Conservation (phyloP, 2,888 invertebrate species). For the Aporophyla nigra region DNA sequence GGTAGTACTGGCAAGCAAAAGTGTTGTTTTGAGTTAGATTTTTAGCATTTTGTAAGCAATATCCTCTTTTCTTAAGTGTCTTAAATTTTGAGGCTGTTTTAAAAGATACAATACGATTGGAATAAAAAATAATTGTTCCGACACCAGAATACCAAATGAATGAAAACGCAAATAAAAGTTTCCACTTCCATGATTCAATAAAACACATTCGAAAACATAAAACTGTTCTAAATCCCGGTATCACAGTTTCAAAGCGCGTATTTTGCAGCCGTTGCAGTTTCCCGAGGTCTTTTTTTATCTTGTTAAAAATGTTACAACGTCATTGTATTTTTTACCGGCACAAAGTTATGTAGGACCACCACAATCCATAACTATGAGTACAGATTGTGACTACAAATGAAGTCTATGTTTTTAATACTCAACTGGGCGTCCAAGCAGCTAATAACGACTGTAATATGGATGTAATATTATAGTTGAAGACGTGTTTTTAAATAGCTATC, state of each 20-base stretch:
- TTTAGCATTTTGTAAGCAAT: neutral
- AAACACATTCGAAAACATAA: constrained; percentile 23
- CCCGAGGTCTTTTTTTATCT: constrained; percentile 25
- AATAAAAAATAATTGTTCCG: no score
- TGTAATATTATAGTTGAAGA: neutral
- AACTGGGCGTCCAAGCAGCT: no score
- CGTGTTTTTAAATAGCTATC: neutral
- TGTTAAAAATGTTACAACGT: constrained; percentile 10
- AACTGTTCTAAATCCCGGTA: constrained; percentile 19
- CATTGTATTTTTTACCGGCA: neutral
- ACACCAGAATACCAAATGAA: neutral
- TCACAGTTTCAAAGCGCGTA: constrained; percentile 27
- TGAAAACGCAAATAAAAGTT: constrained; percentile 9
- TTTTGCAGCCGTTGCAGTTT: constrained; percentile 38
- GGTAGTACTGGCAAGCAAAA: neutral
- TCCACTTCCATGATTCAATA: constrained; percentile 24
- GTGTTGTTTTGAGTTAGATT: neutral
- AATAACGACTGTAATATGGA: no score
- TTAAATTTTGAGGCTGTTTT: no score
- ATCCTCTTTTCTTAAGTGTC: neutral
- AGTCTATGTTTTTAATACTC: no score
- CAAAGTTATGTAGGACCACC: neutral
- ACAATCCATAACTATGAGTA: neutral
- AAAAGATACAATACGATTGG: no score
- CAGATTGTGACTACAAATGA: neutral